phyloP scores from a whole-genome alignment of 30 jellyfish, hydroid and myxozoan species.

The Phacellophora camtschatica region DNA sequence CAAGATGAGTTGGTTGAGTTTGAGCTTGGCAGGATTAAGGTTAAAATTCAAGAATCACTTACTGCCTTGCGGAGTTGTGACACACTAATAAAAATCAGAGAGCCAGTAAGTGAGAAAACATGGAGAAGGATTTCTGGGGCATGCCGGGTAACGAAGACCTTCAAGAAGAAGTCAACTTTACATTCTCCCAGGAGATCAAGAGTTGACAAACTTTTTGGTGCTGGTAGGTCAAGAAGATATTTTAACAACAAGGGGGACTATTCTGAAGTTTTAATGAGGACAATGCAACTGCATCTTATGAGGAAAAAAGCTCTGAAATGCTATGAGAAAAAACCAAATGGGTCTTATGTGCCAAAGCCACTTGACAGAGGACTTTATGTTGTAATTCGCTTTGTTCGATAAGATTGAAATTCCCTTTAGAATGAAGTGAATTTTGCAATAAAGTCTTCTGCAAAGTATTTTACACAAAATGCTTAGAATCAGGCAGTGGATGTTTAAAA shows the following conservation, averaged over 20 bases:
- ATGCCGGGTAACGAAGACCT: slow-evolving; percentile 26
- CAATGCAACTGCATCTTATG: slow-evolving; percentile 18
- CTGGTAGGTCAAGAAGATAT: slow-evolving; percentile 10
- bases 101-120: slow-evolving; percentile 5
- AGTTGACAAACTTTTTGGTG: slow-evolving; percentile 18
- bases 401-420: slow-evolving; percentile 16
- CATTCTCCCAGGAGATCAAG: not conserved
- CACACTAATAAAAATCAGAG: slow-evolving; percentile 7
- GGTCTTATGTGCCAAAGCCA: slow-evolving; percentile 8
- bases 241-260: slow-evolving; percentile 8
- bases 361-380: not conserved
- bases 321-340: slow-evolving; percentile 7
- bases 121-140: slow-evolving; percentile 15
- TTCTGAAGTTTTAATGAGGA: slow-evolving; percentile 6
- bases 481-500: not conserved
- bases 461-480: not conserved
- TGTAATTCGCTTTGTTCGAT: slow-evolving; percentile 9
- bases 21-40: slow-evolving; percentile 9
- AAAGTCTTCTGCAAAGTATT: not conserved
- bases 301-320: slow-evolving; percentile 1
- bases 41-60: slow-evolving; percentile 7
- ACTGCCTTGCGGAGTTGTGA: slow-evolving; percentile 6
- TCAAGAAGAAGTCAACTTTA: slow-evolving; percentile 6
- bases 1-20: slow-evolving; percentile 3
- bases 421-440: not conserved